A percentile compares a stretch with the other conserved stretches of the same genome.
phyloP scores from a whole-genome alignment of 2,888 invertebrate genomes.

The Xanthia icteritia region DNA sequence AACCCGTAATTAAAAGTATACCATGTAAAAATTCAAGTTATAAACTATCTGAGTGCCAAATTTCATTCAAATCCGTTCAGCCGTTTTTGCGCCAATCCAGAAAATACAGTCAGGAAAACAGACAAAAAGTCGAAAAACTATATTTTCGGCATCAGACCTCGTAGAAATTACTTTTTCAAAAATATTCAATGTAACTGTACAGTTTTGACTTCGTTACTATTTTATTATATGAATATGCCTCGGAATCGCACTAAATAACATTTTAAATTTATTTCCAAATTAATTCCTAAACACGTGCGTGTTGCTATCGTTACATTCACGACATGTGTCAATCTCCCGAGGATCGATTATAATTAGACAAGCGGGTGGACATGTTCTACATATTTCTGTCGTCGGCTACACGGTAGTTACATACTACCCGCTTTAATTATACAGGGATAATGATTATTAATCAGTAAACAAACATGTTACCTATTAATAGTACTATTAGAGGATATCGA shows the following conservation, averaged over 20 bases:
- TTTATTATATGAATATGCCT: not conserved
- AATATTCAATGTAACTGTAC: too few relatives aligned
- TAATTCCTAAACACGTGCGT: not conserved
- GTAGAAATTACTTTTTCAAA: too few relatives aligned
- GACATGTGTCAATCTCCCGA: constrained; percentile 79
- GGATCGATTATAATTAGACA: constrained; percentile 80
- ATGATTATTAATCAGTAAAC: constrained; percentile 52
- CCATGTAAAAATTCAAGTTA: too few relatives aligned
- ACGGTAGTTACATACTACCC: constrained; percentile 42
- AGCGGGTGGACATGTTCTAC: constrained; percentile 70
- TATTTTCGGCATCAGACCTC: too few relatives aligned
- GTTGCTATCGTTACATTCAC: constrained; percentile 63
- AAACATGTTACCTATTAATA: constrained; percentile 46
- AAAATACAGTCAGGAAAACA: too few relatives aligned
- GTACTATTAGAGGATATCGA: constrained; percentile 24
- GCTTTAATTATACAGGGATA: constrained; percentile 49
- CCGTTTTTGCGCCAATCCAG: too few relatives aligned
- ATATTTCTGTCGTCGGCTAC: constrained; percentile 66
- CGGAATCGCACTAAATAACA: too few relatives aligned
- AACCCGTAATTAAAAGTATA: too few relatives aligned
- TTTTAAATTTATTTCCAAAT: not conserved
- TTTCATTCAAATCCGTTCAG: too few relatives aligned
- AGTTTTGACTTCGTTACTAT: too few relatives aligned
- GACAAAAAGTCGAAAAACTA: too few relatives aligned
- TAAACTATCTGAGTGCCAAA: too few relatives aligned